Conservation (phyloP, 2,113 vertebrate species). For the Patagioenas fasciata region DNA sequence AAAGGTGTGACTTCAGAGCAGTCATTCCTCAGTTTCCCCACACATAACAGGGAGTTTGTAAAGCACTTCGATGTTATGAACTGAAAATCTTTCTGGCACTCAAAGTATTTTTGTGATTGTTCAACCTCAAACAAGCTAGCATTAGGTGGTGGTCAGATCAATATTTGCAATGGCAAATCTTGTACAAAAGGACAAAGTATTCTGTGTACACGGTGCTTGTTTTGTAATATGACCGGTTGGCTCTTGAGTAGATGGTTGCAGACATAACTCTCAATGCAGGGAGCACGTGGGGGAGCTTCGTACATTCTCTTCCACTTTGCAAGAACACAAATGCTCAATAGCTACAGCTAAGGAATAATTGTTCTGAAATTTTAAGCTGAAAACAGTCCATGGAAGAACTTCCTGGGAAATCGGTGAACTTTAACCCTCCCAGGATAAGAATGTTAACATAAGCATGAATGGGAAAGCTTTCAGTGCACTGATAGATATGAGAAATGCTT, state of each 20-base stretch:
- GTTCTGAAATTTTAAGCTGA: background rate
- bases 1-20: background rate
- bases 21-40: background rate
- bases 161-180: background rate
- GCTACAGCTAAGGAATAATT: slow-evolving; percentile 36
- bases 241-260: background rate
- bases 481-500: slow-evolving; percentile 31
- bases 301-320: background rate
- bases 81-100: background rate
- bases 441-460: background rate
- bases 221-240: background rate
- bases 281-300: background rate
- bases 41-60: background rate
- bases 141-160: background rate
- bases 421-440: slow-evolving; percentile 33
- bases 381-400: background rate
- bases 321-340: slow-evolving; percentile 8
- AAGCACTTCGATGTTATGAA: background rate
- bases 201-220: background rate
- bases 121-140: background rate
- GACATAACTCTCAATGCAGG: background rate
- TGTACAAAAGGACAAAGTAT: background rate
- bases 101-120: background rate
- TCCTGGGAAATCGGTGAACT: slow-evolving; percentile 70
- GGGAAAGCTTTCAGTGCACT: slow-evolving; percentile 47